phyloP scores from a whole-genome alignment of 2,888 invertebrate genomes.

The Drosophila ustulata region DNA sequence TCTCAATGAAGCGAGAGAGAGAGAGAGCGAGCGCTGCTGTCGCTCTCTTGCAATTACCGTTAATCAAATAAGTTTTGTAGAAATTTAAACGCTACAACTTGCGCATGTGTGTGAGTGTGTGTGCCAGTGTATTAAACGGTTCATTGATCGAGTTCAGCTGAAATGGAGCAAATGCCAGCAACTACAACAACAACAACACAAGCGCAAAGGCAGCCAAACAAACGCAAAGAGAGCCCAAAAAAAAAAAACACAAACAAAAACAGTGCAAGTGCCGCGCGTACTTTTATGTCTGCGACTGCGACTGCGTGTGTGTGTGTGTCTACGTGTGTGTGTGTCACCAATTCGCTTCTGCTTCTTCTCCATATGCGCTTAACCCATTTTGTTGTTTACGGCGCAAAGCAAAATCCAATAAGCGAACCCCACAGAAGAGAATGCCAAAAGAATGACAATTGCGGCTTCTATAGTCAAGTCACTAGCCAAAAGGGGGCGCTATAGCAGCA shows the following conservation, averaged over 20 bases:
- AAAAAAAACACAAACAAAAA: constrained; percentile 26
- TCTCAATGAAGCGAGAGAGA: constrained; percentile 3
- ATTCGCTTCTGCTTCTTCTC: constrained; percentile 39
- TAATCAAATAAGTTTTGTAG: constrained; percentile 80
- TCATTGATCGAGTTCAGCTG: constrained; percentile 76
- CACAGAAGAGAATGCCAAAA: constrained; percentile 30
- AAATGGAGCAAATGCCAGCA: constrained; percentile 71
- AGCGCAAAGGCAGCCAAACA: constrained; percentile 50
- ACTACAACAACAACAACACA: constrained; percentile 29
- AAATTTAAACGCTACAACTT: constrained; percentile 75
- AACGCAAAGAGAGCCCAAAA: constrained; percentile 45
- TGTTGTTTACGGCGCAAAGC: constrained; percentile 43
- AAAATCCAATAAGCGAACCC: constrained; percentile 53
- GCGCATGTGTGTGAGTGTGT: constrained; percentile 22
- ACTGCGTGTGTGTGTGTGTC: constrained; percentile 6
- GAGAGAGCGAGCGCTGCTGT: constrained; percentile 13
- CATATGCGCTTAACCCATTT: constrained; percentile 64
- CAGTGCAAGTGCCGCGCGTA: constrained; percentile 66
- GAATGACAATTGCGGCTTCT: constrained; percentile 46
- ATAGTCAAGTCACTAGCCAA: constrained; percentile 11
- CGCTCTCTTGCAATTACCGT: constrained; percentile 71
- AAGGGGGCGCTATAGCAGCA: constrained; percentile 31
- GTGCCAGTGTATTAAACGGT: constrained; percentile 65
- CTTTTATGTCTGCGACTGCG: constrained; percentile 18
- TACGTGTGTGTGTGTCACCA: constrained; percentile 34